A percentile compares a stretch with the other conserved stretches of the same genome.
Conservation (phyloP, 2,113 vertebrate genomes). For the Ancistrus triradiatus region DNA sequence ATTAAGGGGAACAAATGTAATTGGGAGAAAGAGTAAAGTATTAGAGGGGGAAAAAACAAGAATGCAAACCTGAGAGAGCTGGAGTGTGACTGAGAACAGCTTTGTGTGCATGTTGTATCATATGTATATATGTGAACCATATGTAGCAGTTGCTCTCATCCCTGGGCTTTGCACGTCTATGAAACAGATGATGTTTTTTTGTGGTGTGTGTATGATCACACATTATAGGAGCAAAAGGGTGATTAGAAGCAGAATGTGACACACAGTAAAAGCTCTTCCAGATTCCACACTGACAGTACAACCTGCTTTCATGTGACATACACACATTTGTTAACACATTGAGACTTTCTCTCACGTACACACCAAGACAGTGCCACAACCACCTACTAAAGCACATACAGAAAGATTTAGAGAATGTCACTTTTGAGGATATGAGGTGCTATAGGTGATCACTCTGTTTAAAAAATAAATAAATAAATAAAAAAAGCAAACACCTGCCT, state of each 20-base stretch:
- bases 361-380: too few relatives aligned
- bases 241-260: slow-evolving; percentile 24
- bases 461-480: too few relatives aligned
- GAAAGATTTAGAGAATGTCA: too few relatives aligned
- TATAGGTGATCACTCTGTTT: too few relatives aligned
- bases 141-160: too few relatives aligned
- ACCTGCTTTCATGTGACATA: slow-evolving; percentile 6
- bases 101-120: slow-evolving; percentile 9
- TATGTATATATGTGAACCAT: too few relatives aligned
- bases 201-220: slow-evolving; percentile 15
- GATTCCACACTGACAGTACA: slow-evolving; percentile 4
- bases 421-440: too few relatives aligned
- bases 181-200: slow-evolving; percentile 14
- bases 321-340: not conserved
- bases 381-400: too few relatives aligned
- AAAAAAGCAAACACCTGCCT: too few relatives aligned
- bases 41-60: slow-evolving; percentile 19
- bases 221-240: slow-evolving; percentile 29
- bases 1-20: slow-evolving; percentile 50
- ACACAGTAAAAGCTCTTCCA: slow-evolving; percentile 17
- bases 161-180: slow-evolving; percentile 32
- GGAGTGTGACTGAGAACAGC: slow-evolving; percentile 51
- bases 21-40: slow-evolving; percentile 37
- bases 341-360: too few relatives aligned
- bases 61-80: slow-evolving; percentile 43